Conservation (phyloP, 2,888 invertebrate genomes). For the Morpho helenor region DNA sequence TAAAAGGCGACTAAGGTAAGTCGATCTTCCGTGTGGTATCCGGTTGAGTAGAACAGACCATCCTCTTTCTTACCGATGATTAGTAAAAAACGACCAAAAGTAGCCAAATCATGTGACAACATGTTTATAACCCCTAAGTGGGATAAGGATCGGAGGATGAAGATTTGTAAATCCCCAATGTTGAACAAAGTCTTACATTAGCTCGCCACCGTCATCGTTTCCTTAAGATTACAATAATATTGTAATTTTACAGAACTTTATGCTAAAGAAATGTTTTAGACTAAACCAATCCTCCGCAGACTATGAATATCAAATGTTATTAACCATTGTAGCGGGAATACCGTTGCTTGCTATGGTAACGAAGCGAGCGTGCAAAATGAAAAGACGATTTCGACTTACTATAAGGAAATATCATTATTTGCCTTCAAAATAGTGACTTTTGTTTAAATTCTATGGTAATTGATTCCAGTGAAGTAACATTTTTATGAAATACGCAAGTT, state of each 20-base stretch:
- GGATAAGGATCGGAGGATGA: no score
- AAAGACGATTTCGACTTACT: slow-evolving; percentile 5
- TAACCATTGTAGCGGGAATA: slow-evolving; percentile 13
- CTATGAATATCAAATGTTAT: slow-evolving; percentile 15
- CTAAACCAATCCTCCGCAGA: slow-evolving; percentile 2
- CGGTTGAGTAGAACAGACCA: no score
- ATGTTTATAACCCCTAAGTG: no score
- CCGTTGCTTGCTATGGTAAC: slow-evolving; percentile 14
- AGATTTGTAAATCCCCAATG: no score
- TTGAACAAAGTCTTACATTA: no score
- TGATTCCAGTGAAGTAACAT: neutral
- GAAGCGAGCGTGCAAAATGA: slow-evolving; percentile 14
- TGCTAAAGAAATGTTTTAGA: slow-evolving; percentile 2
- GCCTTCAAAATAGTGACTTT: neutral
- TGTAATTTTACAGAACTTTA: neutral
- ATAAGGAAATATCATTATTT: slow-evolving; percentile 7
- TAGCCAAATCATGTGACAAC: no score
- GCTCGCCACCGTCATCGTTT: no score
- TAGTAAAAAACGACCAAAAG: no score
- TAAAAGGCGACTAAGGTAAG: no score
- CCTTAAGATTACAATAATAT: neutral
- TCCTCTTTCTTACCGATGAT: no score
- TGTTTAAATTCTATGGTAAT: neutral
- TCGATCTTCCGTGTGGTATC: no score
- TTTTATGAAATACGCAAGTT: neutral